Base-by-base conservation (phyloP, 2,797 vertebrate species). In the Ctenochaetus hawaiiensis region DNA sequence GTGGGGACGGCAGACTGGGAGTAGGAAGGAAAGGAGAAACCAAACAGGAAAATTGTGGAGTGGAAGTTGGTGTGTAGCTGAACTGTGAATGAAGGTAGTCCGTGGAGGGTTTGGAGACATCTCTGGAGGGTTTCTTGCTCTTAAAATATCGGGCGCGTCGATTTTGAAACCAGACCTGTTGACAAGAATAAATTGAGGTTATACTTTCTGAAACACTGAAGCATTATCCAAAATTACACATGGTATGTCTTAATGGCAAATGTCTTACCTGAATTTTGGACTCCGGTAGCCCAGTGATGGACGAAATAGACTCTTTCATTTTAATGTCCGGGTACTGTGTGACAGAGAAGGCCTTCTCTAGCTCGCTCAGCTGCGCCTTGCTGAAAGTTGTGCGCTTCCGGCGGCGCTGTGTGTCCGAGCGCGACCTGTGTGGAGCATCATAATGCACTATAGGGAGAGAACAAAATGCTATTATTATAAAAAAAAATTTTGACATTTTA, bases 81-180 rank as follows among this genome's bases (percentile, higher is more conserved):
- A 76, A 39, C 23, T 69, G 68, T 0, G 34, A 58, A 9, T 63
- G 41, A 0, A 20, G 6, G 71, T n/a, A 2, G 20, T 77, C 78
- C 7, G 60, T 0, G 39, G 58, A 18, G 9, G 59, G 8, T 48
- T 44, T 73, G 11, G 34, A 0, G 23, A n/a, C 18, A 10, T 54
- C 75, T 59, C 54, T 75, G 47, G 26, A 16, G 9, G 70, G 70
- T 64, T 94, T 94, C 84, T 94, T 94, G 70, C 84, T 94, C 78
- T 93, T 94, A 68, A 94, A 94, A 72, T 86, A 91, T 2, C 93
- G 90, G 0, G 92, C 92, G 1, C 93, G 92, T 26, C 92, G 78
- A 53, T 94, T 95, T 69, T 94, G 93, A 83, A 95, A 95, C 93
- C 93, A 95, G 2, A 95, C 91, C 93, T 94, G 78, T 61, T 6